These are phyloP conservation scores for Conomelus anceps DNA, from an alignment of 2,888 invertebrate species.

Conservation along the genomic window DNA sequence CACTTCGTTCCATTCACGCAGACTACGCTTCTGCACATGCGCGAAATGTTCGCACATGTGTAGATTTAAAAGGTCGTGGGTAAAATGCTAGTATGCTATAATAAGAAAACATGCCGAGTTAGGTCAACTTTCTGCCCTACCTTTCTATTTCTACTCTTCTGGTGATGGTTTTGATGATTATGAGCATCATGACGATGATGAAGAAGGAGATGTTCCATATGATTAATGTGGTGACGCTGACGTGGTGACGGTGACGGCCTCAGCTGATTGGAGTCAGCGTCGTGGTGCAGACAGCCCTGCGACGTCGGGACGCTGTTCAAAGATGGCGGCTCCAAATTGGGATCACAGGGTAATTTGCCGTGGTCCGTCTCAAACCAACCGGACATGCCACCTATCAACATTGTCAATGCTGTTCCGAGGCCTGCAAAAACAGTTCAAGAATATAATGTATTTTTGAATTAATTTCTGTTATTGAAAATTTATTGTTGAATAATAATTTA, in stretches of 20 bases:
- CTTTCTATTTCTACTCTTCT: neutral
- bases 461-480: no score
- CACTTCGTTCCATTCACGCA: no score
- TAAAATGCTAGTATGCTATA: no score
- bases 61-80: no score
- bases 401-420: neutral
- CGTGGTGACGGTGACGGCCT: neutral
- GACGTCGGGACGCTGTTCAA: neutral
- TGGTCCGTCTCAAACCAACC: neutral
- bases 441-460: no score
- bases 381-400: neutral
- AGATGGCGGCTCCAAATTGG: neutral
- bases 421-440: neutral
- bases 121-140: no score
- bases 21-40: no score
- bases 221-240: neutral
- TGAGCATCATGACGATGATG: neutral
- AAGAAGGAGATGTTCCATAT: neutral
- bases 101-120: no score
- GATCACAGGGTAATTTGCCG: neutral
- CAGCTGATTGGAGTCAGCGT: neutral
- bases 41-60: no score
- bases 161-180: neutral
- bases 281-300: neutral
- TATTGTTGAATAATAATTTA: no score